Evolutionary conservation across 2,888 invertebrate genomes (phyloP).

Genomic region (Leucoptera coffeella): DNA sequence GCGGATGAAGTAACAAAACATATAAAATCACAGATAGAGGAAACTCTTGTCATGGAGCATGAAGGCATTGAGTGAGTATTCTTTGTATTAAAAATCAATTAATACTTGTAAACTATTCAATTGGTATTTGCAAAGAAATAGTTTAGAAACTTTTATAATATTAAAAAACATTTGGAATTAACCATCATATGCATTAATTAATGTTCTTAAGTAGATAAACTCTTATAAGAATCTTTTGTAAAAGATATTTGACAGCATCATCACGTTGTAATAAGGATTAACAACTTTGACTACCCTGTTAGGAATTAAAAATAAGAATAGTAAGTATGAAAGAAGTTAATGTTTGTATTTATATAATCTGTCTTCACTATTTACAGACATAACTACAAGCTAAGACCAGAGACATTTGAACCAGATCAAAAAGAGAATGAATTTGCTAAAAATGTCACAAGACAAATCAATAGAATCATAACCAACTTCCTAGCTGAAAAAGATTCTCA

Average conservation of each 20-base stretch:
- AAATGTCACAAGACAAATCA: slow-evolving; percentile 59
- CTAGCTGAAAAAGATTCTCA: slow-evolving; percentile 56
- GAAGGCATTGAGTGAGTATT: slow-evolving; percentile 48
- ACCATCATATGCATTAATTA: no score
- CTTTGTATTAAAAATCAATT: slow-evolving; percentile 2
- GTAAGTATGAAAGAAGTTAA: no score
- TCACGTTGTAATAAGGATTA: no score
- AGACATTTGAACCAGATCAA: slow-evolving; percentile 16
- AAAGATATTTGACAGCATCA: no score
- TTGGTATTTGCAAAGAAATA: neutral
- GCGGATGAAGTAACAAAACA: slow-evolving; percentile 40
- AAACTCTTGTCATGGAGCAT: slow-evolving; percentile 58
- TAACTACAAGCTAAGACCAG: slow-evolving; percentile 9
- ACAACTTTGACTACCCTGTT: no score
- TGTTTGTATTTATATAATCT: no score
- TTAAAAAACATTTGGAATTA: neutral
- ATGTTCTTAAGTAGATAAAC: no score
- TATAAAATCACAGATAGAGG: slow-evolving; percentile 56
- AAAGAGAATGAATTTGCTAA: slow-evolving; percentile 39
- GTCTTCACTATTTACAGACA: slow-evolving; percentile 16
- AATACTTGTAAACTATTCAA: neutral
- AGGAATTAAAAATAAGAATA: no score
- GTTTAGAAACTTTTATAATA: no score
- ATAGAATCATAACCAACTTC: slow-evolving; percentile 59
- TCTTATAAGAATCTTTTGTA: no score